These are phyloP conservation scores for Alca torda DNA, from an alignment of 2,797 vertebrate species.

Conservation along the genomic window DNA sequence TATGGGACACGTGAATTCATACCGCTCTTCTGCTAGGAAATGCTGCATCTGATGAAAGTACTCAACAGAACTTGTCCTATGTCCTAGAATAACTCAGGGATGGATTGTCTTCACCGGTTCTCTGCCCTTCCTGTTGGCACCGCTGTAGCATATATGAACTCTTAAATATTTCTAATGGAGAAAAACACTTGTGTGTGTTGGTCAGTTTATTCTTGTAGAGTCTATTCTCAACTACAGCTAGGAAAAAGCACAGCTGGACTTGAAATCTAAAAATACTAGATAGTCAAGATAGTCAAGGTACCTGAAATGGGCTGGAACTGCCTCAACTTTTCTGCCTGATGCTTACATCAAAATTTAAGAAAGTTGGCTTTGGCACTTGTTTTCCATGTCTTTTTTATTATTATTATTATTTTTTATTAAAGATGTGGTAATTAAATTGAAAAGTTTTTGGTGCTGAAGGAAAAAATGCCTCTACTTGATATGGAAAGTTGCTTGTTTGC, in stretches of 20 bases:
- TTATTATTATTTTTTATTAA: background rate
- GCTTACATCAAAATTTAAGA: background rate
- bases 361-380: background rate
- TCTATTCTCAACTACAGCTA: background rate
- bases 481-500: background rate
- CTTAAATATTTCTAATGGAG: background rate
- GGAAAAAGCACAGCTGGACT: background rate
- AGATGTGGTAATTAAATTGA: background rate
- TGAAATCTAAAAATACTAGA: background rate
- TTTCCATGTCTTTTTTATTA: background rate
- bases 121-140: background rate
- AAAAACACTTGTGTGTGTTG: background rate
- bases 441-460: background rate
- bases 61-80: background rate
- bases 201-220: background rate
- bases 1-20: background rate
- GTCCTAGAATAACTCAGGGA: background rate
- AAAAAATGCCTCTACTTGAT: background rate
- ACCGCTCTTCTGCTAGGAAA: background rate
- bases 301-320: background rate
- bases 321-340: background rate
- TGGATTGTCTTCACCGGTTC: background rate
- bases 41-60: background rate
- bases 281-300: background rate
- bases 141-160: background rate